Evolutionary conservation across 2,797 vertebrate genomes (phyloP).

Genomic region (Gymnothorax javanicus): DNA sequence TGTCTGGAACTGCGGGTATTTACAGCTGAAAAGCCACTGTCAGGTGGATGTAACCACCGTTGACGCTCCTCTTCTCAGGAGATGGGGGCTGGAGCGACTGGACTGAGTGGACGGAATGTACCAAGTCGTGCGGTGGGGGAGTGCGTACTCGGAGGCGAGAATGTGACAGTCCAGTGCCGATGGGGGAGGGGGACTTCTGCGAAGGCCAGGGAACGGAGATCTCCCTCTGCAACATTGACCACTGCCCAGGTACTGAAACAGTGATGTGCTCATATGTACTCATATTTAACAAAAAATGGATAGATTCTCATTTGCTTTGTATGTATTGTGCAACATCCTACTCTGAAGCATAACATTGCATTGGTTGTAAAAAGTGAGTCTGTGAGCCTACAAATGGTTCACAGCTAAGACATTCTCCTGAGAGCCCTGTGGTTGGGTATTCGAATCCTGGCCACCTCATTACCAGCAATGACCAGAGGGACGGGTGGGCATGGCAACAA

Average conservation of each 20-base stretch:
- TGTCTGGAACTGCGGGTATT: neutral
- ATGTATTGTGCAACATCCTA: neutral
- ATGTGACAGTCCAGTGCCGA: conserved; percentile 76
- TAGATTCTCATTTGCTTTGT: neutral
- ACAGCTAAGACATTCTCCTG: too few species aligned
- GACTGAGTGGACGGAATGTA: conserved; percentile 81
- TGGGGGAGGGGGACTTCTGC: conserved; percentile 80
- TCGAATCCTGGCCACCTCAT: too few species aligned
- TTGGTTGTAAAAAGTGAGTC: neutral
- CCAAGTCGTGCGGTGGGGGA: conserved; percentile 83
- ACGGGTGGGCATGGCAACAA: too few species aligned
- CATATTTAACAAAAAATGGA: neutral
- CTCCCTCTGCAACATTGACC: conserved; percentile 67
- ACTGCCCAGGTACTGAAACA: conserved; percentile 75
- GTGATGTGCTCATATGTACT: neutral
- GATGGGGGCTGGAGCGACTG: conserved; percentile 79
- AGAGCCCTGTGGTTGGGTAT: too few species aligned
- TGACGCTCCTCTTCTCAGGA: conserved; percentile 55
- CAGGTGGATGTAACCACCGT: neutral
- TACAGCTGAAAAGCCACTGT: neutral
- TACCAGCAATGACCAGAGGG: too few species aligned
- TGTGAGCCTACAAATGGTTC: too few species aligned
- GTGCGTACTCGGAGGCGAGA: conserved; percentile 71
- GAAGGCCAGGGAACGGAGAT: conserved; percentile 78
- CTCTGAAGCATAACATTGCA: neutral